Percentiles rank a stretch among this genome's conserved stretches.
Evolutionary conservation across 2,797 vertebrate genomes (phyloP).

Genomic region (Sebastiscus albofasciatus): DNA sequence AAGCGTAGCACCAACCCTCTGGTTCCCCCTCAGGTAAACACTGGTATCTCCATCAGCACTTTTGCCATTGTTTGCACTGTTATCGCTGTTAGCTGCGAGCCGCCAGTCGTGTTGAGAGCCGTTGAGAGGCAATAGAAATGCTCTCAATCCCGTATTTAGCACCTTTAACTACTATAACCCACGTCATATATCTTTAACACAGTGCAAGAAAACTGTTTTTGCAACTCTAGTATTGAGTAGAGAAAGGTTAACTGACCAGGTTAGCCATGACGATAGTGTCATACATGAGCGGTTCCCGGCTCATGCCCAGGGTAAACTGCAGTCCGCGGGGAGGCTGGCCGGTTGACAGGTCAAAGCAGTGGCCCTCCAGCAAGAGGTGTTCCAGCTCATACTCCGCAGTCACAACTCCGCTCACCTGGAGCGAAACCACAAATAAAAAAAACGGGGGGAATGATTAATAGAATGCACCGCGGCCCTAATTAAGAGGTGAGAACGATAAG

Average conservation of each 20-base stretch:
- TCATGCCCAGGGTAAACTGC: slow-evolving; percentile 95
- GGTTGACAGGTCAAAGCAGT: slow-evolving; percentile 91
- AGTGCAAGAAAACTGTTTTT: background rate
- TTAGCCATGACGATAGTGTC: slow-evolving; percentile 99
- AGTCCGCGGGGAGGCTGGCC: slow-evolving; percentile 93
- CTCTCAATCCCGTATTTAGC: too few species aligned
- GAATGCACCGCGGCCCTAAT: background rate
- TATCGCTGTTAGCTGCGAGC: too few species aligned
- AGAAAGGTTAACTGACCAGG: slow-evolving; percentile 83
- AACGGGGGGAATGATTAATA: background rate
- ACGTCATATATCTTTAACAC: background rate
- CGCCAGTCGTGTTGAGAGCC: too few species aligned
- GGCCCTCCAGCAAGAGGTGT: slow-evolving; percentile 93
- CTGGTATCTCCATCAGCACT: too few species aligned
- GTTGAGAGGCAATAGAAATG: too few species aligned
- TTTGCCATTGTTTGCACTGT: too few species aligned
- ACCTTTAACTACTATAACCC: background rate
- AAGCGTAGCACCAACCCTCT: too few species aligned
- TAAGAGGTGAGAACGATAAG: background rate
- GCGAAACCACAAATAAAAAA: background rate
- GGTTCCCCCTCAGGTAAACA: too few species aligned
- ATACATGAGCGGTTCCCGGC: slow-evolving; percentile 85
- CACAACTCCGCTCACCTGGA: slow-evolving; percentile 87
- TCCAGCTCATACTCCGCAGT: slow-evolving; percentile 95
- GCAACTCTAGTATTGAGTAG: background rate